phyloP scores from a whole-genome alignment of 2,797 vertebrate genomes.

The Ctenosaura bakeri region DNA sequence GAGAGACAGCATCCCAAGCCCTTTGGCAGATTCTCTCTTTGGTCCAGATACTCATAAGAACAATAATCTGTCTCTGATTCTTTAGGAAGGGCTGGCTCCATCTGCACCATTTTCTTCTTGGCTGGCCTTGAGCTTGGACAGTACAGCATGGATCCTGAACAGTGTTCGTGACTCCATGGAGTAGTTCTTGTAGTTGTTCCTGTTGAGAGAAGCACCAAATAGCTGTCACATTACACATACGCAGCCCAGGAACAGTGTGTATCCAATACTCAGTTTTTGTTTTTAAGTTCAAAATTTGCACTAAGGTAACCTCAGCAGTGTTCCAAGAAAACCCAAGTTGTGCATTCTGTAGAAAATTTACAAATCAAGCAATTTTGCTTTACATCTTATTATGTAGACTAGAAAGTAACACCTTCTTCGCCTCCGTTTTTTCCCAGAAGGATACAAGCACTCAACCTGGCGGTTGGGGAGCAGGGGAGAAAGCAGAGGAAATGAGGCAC shows the following conservation, averaged over 20 bases:
- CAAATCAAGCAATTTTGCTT: not conserved
- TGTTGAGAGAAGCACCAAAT: slow-evolving; percentile 50
- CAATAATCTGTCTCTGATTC: not conserved
- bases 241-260: not conserved
- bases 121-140: slow-evolving; percentile 84
- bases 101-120: slow-evolving; percentile 75
- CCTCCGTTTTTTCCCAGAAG: too few species aligned
- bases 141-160: slow-evolving; percentile 87
- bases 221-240: not conserved
- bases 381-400: too few species aligned
- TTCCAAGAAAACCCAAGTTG: not conserved
- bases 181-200: slow-evolving; percentile 89
- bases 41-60: not conserved
- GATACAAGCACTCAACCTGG: too few species aligned
- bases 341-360: not conserved
- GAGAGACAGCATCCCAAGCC: not conserved
- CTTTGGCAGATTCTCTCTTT: slow-evolving; percentile 38
- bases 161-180: slow-evolving; percentile 90
- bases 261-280: not conserved
- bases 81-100: slow-evolving; percentile 50
- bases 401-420: too few species aligned
- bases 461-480: too few species aligned
- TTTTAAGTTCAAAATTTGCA: too few species aligned
- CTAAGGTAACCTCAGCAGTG: not conserved
- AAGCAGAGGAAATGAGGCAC: too few species aligned